Percentiles rank a stretch among this genome's conserved stretches.
Evolutionary conservation across 2,113 vertebrate species (phyloP).

Genomic region (Nothobranchius kuhntae): DNA sequence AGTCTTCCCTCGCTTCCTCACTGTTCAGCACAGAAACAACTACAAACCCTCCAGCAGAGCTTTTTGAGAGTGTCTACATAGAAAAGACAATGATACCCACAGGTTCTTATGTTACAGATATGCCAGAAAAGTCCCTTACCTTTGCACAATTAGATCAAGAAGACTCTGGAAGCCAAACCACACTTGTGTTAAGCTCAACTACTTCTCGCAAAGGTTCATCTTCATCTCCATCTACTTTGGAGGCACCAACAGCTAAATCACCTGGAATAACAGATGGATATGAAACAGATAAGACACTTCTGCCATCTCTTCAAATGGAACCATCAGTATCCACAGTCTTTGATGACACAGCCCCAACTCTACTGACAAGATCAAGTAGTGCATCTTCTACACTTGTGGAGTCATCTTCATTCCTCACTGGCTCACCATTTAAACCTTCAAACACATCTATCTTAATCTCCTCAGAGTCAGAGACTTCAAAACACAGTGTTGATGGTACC

Average conservation of each 20-base stretch:
- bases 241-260: not conserved
- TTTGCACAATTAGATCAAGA: too few relatives aligned
- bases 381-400: not conserved
- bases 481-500: not conserved
- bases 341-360: not conserved
- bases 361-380: not conserved
- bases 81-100: too few relatives aligned
- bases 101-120: too few relatives aligned
- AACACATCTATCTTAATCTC: not conserved
- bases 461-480: conserved; percentile 3
- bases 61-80: not conserved
- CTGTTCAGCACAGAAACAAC: conserved; percentile 1
- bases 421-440: not conserved
- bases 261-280: not conserved
- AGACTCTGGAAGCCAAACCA: too few relatives aligned
- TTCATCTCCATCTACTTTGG: not conserved
- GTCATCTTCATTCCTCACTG: not conserved
- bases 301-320: not conserved
- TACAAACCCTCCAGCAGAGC: not conserved
- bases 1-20: not conserved
- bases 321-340: not conserved
- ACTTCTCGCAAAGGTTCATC: not conserved
- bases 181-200: not conserved
- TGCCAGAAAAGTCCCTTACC: too few relatives aligned
- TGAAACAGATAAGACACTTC: not conserved